Percentiles rank a stretch among this genome's conserved stretches.
Conservation (phyloP, 2,113 vertebrate species). For the Loxodonta africana region DNA sequence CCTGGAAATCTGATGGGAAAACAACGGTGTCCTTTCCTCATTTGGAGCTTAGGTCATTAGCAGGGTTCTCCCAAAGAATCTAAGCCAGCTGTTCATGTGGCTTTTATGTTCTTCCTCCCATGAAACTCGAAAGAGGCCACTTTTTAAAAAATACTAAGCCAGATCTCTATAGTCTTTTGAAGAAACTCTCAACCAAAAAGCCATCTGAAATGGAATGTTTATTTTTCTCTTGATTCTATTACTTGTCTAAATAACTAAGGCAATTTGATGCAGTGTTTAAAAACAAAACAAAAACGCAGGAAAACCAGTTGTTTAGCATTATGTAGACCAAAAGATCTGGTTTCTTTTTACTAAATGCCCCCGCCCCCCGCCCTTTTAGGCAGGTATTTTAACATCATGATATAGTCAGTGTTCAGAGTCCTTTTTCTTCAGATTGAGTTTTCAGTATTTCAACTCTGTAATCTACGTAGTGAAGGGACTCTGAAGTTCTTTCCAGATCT, state of each 20-base stretch:
- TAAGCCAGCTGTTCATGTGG: background rate
- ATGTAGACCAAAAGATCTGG: background rate
- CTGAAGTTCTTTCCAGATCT: background rate
- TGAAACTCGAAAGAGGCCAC: background rate
- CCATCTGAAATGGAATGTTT: background rate
- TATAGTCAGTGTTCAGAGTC: too few species aligned
- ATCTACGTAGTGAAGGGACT: background rate
- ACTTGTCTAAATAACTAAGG: conserved; percentile 1
- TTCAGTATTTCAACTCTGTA: background rate
- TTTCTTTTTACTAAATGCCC: background rate
- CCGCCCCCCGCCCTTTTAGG: background rate
- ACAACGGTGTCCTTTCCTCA: background rate
- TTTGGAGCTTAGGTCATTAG: background rate
- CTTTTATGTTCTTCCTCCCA: background rate
- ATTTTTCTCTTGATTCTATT: conserved; percentile 25
- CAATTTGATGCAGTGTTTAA: conserved; percentile 48
- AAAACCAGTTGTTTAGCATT: background rate
- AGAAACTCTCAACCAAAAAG: background rate
- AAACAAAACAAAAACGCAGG: conserved; percentile 33
- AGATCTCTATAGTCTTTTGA: background rate
- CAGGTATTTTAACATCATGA: background rate
- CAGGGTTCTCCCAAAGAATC: background rate
- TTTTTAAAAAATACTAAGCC: background rate
- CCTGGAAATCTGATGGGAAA: background rate
- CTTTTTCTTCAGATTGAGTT: background rate